These are phyloP conservation scores for Chrysopa pallens DNA, from an alignment of 1,140 invertebrate genomes.

Conservation along the genomic window DNA sequence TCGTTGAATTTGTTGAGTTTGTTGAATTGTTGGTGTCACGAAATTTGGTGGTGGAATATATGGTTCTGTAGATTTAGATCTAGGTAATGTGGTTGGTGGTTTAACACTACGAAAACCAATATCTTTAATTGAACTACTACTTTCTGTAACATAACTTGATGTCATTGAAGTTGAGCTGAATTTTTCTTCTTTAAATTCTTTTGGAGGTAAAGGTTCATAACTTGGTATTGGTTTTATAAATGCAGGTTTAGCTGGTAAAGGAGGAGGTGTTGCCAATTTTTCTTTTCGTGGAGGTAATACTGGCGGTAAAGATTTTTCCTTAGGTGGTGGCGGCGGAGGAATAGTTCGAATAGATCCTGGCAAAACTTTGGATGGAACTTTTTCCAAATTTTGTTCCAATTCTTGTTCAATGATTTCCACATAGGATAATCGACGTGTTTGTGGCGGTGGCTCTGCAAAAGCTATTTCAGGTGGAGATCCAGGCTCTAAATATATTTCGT, in stretches of 20 bases:
- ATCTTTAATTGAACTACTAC: slow-evolving; percentile 14
- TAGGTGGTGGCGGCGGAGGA: slow-evolving; percentile 21
- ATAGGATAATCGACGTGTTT: slow-evolving; percentile 28
- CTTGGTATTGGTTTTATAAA: slow-evolving; percentile 4
- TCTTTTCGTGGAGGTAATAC: slow-evolving; percentile 28
- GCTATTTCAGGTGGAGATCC: slow-evolving; percentile 45
- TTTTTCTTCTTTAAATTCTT: slow-evolving; percentile 1
- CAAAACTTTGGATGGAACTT: slow-evolving; percentile 29
- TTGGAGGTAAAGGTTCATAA: slow-evolving; percentile 5
- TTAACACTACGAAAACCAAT: slow-evolving; percentile 28
- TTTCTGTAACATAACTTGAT: no score
- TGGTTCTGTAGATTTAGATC: slow-evolving; percentile 32
- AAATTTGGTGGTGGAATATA: slow-evolving; percentile 38
- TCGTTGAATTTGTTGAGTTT: slow-evolving; percentile 25
- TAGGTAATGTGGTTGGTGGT: slow-evolving; percentile 23
- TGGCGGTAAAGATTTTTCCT: slow-evolving; percentile 13
- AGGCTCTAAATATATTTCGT: slow-evolving; percentile 32
- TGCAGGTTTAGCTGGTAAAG: slow-evolving; percentile 21
- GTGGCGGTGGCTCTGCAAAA: slow-evolving; percentile 27
- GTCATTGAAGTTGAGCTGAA: no score
- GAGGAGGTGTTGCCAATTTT: slow-evolving; percentile 20
- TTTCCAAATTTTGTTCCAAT: slow-evolving; percentile 31
- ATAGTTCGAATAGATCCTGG: slow-evolving; percentile 30
- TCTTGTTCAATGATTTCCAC: slow-evolving; percentile 37
- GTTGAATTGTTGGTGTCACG: slow-evolving; percentile 21